phyloP scores from a whole-genome alignment of 2,113 vertebrate genomes.

The Heterotilapia buettikoferi region DNA sequence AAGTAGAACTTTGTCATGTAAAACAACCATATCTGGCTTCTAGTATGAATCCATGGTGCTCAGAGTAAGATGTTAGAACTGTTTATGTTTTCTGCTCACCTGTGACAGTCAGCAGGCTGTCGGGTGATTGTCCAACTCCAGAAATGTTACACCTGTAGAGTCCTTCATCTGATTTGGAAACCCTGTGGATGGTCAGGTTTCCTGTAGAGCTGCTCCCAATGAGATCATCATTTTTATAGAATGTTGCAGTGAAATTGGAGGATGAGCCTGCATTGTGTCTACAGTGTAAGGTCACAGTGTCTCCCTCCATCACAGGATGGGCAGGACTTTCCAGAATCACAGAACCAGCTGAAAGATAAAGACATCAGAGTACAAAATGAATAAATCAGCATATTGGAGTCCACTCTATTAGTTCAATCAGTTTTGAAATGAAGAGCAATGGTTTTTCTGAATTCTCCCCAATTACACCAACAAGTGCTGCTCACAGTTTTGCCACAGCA shows the following conservation, averaged over 20 bases:
- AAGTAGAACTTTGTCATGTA: background rate
- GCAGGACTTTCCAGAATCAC: conserved; percentile 2
- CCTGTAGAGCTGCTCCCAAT: background rate
- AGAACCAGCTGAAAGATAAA: background rate
- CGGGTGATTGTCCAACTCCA: background rate
- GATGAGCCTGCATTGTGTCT: rapidly evolving
- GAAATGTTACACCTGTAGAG: conserved; percentile 1
- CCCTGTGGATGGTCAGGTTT: background rate
- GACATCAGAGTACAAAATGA: background rate
- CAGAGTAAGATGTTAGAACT: background rate
- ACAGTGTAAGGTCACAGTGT: background rate
- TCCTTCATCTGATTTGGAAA: background rate
- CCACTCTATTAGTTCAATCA: background rate
- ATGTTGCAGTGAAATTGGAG: rapidly evolving
- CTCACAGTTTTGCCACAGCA: background rate
- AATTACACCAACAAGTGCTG: background rate
- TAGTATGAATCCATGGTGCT: rapidly evolving
- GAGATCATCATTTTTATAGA: background rate
- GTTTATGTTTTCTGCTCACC: background rate
- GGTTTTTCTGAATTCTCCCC: background rate
- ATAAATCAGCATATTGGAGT: background rate
- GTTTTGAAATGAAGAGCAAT: rapidly evolving
- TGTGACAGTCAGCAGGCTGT: background rate
- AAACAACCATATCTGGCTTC: rapidly evolving
- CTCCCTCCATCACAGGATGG: background rate